A percentile compares a stretch with the other conserved stretches of the same genome.
These are phyloP conservation scores for Hyperoplus immaculatus DNA, from an alignment of 2,797 vertebrate species.

Conservation along the genomic window DNA sequence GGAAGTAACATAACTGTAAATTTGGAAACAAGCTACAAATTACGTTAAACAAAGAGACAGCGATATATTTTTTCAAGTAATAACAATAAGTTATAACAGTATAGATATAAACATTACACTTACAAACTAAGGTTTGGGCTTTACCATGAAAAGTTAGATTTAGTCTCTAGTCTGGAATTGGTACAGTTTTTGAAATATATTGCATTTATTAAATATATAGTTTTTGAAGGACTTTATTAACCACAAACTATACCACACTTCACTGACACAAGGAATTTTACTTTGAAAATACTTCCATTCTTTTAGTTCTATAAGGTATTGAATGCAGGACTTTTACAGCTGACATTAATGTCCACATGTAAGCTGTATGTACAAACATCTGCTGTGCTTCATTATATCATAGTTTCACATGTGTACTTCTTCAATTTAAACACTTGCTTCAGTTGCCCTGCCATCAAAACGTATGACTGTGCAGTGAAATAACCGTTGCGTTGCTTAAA, in stretches of 20 bases:
- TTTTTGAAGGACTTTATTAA: background rate
- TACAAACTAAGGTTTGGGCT: too few relatives aligned
- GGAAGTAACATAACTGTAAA: background rate
- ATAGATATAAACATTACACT: too few relatives aligned
- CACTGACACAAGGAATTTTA: background rate
- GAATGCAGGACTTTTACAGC: background rate
- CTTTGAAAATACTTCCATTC: too few relatives aligned
- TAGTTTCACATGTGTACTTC: background rate
- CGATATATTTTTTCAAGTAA: too few relatives aligned
- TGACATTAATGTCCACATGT: background rate
- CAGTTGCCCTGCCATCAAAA: background rate
- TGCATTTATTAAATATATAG: background rate
- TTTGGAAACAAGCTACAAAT: too few relatives aligned
- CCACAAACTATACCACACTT: background rate
- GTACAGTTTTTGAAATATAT: background rate
- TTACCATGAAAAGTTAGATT: background rate
- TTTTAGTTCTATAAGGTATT: background rate
- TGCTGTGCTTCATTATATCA: background rate
- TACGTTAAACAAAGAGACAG: too few relatives aligned
- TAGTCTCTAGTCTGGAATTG: background rate
- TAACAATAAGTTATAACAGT: too few relatives aligned
- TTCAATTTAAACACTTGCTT: too few relatives aligned
- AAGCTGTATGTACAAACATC: background rate
- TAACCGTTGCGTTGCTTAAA: background rate
- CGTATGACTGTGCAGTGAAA: conserved; percentile 8